Percentiles rank a stretch among this genome's conserved stretches.
These are phyloP conservation scores for Craseonycteris thonglongyai DNA, from an alignment of 2,113 vertebrate genomes.

Conservation along the genomic window DNA sequence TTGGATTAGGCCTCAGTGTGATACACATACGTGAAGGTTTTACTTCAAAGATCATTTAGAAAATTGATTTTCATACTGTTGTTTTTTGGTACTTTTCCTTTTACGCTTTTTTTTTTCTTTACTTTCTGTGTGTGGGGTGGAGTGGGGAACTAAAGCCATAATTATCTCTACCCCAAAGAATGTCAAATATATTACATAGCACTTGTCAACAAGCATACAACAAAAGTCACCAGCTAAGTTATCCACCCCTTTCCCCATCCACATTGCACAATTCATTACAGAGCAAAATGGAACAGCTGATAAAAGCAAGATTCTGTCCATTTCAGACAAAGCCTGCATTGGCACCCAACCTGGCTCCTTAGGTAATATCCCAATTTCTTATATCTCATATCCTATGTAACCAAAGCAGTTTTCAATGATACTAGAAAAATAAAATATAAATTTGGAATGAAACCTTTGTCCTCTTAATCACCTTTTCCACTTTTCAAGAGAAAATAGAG, in stretches of 20 bases:
- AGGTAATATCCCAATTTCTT: not conserved
- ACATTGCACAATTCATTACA: not conserved
- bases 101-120: not conserved
- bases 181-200: not conserved
- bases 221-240: not conserved
- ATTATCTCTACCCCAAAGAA: not conserved
- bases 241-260: not conserved
- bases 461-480: not conserved
- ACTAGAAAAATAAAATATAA: not conserved
- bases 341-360: not conserved
- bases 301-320: not conserved
- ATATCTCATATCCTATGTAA: not conserved
- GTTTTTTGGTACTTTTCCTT: not conserved
- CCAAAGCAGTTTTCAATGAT: not conserved
- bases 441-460: not conserved
- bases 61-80: not conserved
- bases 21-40: not conserved
- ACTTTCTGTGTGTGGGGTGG: not conserved
- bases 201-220: not conserved
- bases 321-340: not conserved
- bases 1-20: not conserved
- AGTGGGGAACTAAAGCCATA: not conserved
- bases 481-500: not conserved
- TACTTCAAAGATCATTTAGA: not conserved
- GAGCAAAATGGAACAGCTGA: not conserved